These are phyloP conservation scores for Pelvicachromis taeniatus DNA, from an alignment of 2,113 vertebrate genomes.

Conservation along the genomic window DNA sequence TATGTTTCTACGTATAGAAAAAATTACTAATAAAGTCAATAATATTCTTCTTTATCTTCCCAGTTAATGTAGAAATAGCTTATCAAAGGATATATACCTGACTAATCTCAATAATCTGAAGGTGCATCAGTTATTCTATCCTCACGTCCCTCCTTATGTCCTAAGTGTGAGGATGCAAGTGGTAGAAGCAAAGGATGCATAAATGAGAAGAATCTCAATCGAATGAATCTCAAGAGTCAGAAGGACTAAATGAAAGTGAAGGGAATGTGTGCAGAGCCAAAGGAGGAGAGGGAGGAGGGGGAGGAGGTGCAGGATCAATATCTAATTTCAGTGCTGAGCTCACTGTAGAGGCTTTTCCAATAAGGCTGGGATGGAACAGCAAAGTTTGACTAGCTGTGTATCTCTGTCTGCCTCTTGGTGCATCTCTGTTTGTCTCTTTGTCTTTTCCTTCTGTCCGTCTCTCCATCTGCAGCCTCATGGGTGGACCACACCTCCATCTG, in stretches of 20 bases:
- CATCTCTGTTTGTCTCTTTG: constrained; percentile 24
- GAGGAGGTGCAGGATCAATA: constrained; percentile 67
- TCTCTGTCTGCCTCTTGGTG: constrained; percentile 27
- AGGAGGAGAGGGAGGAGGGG: constrained; percentile 32
- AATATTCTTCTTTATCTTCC: not conserved
- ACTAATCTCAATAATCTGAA: not conserved
- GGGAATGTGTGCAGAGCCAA: constrained; percentile 48
- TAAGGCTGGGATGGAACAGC: constrained; percentile 67
- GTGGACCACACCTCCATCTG: not conserved
- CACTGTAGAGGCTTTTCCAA: constrained; percentile 73
- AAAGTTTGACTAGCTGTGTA: constrained; percentile 69
- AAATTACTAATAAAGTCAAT: not conserved
- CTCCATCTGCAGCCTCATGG: not conserved
- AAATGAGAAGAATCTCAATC: constrained; percentile 7
- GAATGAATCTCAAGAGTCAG: constrained; percentile 4
- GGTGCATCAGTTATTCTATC: not conserved
- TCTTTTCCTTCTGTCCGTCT: not conserved
- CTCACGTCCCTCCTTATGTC: not conserved
- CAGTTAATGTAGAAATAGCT: not conserved
- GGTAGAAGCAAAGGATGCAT: not conserved
- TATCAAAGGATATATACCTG: not conserved
- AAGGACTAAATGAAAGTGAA: constrained; percentile 26
- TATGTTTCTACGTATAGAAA: not conserved
- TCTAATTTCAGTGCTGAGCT: constrained; percentile 77
- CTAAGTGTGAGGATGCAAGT: not conserved